These are phyloP conservation scores for Malaclemys terrapin DNA, from an alignment of 2,113 vertebrate genomes.

Conservation along the genomic window DNA sequence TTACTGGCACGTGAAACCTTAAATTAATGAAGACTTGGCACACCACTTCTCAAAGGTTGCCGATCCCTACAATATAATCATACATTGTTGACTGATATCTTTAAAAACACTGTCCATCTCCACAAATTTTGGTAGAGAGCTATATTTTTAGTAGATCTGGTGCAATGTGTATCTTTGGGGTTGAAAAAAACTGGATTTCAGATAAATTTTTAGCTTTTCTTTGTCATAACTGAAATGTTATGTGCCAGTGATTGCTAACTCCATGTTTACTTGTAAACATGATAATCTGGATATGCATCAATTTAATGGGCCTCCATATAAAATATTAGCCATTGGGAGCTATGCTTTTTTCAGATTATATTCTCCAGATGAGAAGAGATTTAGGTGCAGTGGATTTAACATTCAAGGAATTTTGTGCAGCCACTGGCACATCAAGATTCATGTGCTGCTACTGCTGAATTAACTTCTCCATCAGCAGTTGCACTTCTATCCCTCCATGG, in stretches of 20 bases:
- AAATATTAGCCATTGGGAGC: conserved; percentile 5
- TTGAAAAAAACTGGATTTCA: neutral
- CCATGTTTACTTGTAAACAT: neutral
- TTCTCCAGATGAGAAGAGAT: conserved; percentile 12
- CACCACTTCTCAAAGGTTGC: too few species aligned
- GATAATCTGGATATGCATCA: conserved; percentile 5
- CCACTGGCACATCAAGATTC: neutral
- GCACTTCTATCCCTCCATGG: neutral
- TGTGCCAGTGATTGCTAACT: neutral
- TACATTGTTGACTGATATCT: neutral
- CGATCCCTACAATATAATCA: neutral
- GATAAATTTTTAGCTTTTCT: conserved; percentile 20
- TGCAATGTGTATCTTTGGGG: neutral
- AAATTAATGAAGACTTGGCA: too few species aligned
- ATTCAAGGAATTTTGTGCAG: neutral
- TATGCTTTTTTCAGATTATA: neutral
- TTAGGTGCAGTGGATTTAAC: neutral
- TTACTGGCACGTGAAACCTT: too few species aligned
- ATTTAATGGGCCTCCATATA: neutral
- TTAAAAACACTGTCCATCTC: neutral
- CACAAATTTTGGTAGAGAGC: neutral
- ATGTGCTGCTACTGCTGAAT: conserved; percentile 1
- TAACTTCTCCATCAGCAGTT: neutral
- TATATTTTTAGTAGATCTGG: neutral
- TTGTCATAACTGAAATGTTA: conserved; percentile 11